Evolutionary conservation across 2,888 invertebrate genomes (phyloP).

Genomic region (Byasa hedistus): DNA sequence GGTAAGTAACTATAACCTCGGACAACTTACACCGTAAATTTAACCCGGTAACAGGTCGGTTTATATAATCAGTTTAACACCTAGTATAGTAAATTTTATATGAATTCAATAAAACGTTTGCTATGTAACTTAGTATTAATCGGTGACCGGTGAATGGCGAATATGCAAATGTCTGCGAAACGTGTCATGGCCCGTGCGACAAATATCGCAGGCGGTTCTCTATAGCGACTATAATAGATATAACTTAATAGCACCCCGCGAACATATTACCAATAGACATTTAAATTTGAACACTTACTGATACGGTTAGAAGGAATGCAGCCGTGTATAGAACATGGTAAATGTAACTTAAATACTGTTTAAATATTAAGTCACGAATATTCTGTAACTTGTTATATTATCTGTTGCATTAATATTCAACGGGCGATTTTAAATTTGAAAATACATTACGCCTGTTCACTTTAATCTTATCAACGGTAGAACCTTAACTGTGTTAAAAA

Average conservation of each 20-base stretch:
- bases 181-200: constrained; percentile 50
- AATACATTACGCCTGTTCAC: no score
- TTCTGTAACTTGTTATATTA: not conserved
- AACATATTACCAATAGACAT: constrained; percentile 9
- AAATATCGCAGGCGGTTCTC: constrained; percentile 18
- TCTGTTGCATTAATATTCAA: not conserved
- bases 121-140: constrained; percentile 26
- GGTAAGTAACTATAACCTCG: no score
- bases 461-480: no score
- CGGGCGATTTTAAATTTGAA: not conserved
- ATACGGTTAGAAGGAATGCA: constrained; percentile 9
- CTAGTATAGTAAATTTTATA: constrained; percentile 11
- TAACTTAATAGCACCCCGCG: constrained; percentile 23
- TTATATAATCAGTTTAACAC: constrained; percentile 14
- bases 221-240: constrained; percentile 16
- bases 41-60: not conserved
- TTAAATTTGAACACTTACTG: constrained; percentile 9
- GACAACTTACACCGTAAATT: no score
- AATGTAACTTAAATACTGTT: not conserved
- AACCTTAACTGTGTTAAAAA: no score
- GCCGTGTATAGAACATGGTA: not conserved
- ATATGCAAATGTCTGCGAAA: constrained; percentile 50
- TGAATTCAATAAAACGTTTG: constrained; percentile 18
- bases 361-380: constrained; percentile 8
- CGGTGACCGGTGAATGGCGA: constrained; percentile 43